Percentiles rank a stretch among this genome's conserved stretches.
Evolutionary conservation across 2,888 invertebrate species (phyloP).

Genomic region (Pogonocherus hispidulus): DNA sequence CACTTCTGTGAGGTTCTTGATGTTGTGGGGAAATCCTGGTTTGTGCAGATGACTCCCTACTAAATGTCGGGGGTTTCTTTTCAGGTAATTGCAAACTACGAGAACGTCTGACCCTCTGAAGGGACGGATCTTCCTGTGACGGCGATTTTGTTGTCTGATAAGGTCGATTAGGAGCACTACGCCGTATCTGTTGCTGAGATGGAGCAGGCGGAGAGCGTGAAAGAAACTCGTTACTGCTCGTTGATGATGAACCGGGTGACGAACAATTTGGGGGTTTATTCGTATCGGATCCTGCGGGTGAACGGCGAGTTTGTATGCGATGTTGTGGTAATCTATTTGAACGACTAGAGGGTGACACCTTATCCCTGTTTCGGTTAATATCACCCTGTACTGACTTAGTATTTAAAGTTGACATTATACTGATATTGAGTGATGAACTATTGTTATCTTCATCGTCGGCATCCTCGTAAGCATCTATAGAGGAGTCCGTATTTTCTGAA

Average conservation of each 20-base stretch:
- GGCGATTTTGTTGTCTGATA: slow-evolving; percentile 41
- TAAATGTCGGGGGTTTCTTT: slow-evolving; percentile 58
- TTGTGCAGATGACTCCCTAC: slow-evolving; percentile 48
- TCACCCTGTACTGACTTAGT: slow-evolving; percentile 45
- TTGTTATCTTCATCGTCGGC: slow-evolving; percentile 71
- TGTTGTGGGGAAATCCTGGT: slow-evolving; percentile 66
- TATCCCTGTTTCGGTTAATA: slow-evolving; percentile 54
- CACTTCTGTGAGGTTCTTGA: slow-evolving; percentile 63
- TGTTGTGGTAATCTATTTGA: slow-evolving; percentile 56
- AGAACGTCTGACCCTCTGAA: slow-evolving; percentile 69
- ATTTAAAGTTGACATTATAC: slow-evolving; percentile 61
- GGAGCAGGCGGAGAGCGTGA: slow-evolving; percentile 57
- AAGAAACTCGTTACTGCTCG: slow-evolving; percentile 62
- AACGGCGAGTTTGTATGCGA: slow-evolving; percentile 49
- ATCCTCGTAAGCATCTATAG: slow-evolving; percentile 68
- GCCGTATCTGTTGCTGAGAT: slow-evolving; percentile 52
- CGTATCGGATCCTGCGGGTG: slow-evolving; percentile 65
- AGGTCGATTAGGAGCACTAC: slow-evolving; percentile 46
- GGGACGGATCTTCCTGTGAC: slow-evolving; percentile 54
- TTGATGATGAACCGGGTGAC: slow-evolving; percentile 61
- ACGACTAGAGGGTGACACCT: slow-evolving; percentile 64
- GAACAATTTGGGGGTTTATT: slow-evolving; percentile 56
- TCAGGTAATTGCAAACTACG: slow-evolving; percentile 78
- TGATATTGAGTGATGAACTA: slow-evolving; percentile 69
- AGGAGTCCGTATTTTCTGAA: slow-evolving; percentile 71